Conservation (phyloP, 2,888 invertebrate genomes). For the Trimorus sp. region DNA sequence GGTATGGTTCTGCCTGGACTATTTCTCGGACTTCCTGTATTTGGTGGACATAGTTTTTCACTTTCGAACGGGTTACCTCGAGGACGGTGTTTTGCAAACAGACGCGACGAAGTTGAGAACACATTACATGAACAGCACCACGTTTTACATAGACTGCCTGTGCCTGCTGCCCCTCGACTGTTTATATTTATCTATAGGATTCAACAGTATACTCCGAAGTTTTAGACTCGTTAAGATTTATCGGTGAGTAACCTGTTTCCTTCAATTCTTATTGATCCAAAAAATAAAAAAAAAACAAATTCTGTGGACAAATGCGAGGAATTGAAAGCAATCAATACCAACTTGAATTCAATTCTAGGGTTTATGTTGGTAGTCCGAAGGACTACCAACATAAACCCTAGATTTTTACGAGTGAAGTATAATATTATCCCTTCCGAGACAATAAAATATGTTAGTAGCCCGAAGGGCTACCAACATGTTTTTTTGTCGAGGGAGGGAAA, state of each 20-base stretch:
- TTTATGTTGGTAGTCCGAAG: too few species aligned
- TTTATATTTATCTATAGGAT: conserved; percentile 98
- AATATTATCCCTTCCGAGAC: too few species aligned
- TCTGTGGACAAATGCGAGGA: too few species aligned
- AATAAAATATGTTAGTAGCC: too few species aligned
- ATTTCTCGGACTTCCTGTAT: conserved; percentile 97
- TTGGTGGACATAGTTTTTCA: conserved; percentile 98
- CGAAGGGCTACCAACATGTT: too few species aligned
- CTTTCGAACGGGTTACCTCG: conserved; percentile 98
- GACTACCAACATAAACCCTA: too few species aligned
- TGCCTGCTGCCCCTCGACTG: conserved; percentile 98
- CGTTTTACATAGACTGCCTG: conserved; percentile 99
- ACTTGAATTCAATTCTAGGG: too few species aligned
- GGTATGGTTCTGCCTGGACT: conserved; percentile 98
- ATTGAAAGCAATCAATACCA: too few species aligned
- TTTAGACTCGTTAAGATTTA: conserved; percentile 99
- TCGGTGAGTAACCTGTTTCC: conserved; percentile 82
- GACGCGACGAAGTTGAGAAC: conserved; percentile 95
- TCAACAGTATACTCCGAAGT: conserved; percentile 97
- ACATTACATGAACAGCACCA: conserved; percentile 99
- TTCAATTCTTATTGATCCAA: too few species aligned
- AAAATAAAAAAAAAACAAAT: too few species aligned
- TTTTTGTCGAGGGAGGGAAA: too few species aligned
- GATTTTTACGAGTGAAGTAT: too few species aligned
- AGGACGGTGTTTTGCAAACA: conserved; percentile 98